Evolutionary conservation across 2,113 vertebrate genomes (phyloP).

Genomic region (Eidolon helvum): DNA sequence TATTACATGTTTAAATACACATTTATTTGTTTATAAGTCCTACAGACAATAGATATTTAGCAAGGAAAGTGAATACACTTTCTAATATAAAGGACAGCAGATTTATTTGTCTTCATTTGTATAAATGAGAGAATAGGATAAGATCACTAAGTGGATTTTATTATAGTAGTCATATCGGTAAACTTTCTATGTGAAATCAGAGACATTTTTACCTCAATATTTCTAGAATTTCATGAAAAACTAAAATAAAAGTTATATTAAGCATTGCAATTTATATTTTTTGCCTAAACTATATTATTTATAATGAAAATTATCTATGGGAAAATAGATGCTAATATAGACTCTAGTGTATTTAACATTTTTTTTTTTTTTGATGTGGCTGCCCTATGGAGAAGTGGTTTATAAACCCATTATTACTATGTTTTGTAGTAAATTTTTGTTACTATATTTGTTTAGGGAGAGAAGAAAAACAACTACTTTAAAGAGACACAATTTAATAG

Average conservation of each 20-base stretch:
- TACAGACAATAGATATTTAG: background rate
- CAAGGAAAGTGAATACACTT: background rate
- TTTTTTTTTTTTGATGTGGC: background rate
- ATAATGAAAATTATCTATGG: background rate
- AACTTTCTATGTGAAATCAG: background rate
- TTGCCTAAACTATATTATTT: background rate
- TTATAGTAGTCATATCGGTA: background rate
- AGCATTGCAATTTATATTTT: background rate
- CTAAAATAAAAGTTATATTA: background rate
- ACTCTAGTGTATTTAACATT: background rate
- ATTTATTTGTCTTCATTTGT: background rate
- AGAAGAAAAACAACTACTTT: background rate
- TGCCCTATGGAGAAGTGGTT: background rate
- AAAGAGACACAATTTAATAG: background rate
- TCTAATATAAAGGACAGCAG: background rate
- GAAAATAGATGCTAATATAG: background rate
- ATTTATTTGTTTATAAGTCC: slow-evolving; percentile 40
- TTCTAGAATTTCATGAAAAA: slow-evolving; percentile 34
- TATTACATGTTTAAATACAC: slow-evolving; percentile 64
- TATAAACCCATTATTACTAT: background rate
- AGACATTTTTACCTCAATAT: background rate
- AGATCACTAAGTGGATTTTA: background rate
- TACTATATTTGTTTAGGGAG: background rate
- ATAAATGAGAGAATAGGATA: background rate
- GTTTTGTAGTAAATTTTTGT: background rate